Conservation (phyloP, 1,140 invertebrate species). For the Drosophila ananassae region DNA sequence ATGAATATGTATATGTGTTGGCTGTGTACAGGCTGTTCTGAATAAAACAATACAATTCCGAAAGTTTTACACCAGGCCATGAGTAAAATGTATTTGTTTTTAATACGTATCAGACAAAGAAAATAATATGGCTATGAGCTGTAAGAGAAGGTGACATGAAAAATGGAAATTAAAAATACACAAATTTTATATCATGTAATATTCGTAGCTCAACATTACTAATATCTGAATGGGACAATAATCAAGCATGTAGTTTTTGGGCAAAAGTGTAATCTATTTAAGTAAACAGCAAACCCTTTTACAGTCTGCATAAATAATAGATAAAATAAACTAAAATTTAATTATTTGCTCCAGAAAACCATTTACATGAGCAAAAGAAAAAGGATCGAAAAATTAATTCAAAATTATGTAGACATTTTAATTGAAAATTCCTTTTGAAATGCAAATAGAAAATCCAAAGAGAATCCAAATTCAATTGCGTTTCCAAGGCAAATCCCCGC, state of each 20-base stretch:
- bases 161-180: no score
- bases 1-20: not conserved
- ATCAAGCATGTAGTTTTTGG: not conserved
- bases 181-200: no score
- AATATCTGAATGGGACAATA: no score
- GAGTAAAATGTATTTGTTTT: slow-evolving; percentile 61
- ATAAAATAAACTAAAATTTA: slow-evolving; percentile 29
- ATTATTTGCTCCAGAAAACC: slow-evolving; percentile 19
- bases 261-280: not conserved
- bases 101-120: slow-evolving; percentile 35
- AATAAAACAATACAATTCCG: slow-evolving; percentile 25
- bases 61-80: slow-evolving; percentile 55
- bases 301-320: not conserved
- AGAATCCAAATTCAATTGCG: slow-evolving; percentile 67
- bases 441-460: slow-evolving; percentile 53
- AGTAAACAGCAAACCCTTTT: not conserved
- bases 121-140: not conserved
- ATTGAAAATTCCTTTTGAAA: slow-evolving; percentile 71
- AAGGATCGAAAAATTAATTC: slow-evolving; percentile 40
- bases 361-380: slow-evolving; percentile 26
- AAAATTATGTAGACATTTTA: slow-evolving; percentile 60
- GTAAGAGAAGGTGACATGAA: no score
- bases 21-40: slow-evolving; percentile 8
- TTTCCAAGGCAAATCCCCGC: slow-evolving; percentile 49
- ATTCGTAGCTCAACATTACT: no score